Evolutionary conservation across 2,888 invertebrate genomes (phyloP).

Genomic region (Tipula helvola): DNA sequence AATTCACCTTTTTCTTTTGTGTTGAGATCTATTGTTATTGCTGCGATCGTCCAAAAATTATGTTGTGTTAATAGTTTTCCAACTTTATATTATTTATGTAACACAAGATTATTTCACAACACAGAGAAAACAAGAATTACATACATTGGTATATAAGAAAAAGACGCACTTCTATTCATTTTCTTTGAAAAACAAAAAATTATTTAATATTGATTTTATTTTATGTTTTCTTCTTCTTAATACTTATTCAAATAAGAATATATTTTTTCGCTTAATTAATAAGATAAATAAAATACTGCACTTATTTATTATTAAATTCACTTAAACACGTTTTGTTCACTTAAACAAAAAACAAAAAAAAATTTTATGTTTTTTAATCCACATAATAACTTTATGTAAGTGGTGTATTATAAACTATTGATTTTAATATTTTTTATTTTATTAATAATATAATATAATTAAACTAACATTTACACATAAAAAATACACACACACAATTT

Average conservation of each 20-base stretch:
- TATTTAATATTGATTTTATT: neutral
- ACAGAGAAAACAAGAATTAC: neutral
- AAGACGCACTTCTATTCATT: neutral
- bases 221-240: neutral
- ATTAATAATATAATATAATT: neutral
- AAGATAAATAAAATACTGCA: neutral
- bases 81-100: neutral
- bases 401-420: neutral
- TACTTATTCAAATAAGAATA: neutral
- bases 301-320: neutral
- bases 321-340: neutral
- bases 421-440: neutral
- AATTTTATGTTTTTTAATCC: neutral
- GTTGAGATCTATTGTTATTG: neutral
- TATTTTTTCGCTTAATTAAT: neutral
- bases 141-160: neutral
- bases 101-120: neutral
- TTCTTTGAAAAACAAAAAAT: neutral
- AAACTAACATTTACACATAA: neutral
- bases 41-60: neutral
- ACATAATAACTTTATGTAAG: neutral
- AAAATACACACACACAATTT: neutral
- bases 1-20: conserved; percentile 4
- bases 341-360: neutral
- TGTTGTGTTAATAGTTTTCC: neutral